Evolutionary conservation across 2,113 vertebrate genomes (phyloP).

Genomic region (Bungarus multicinctus): DNA sequence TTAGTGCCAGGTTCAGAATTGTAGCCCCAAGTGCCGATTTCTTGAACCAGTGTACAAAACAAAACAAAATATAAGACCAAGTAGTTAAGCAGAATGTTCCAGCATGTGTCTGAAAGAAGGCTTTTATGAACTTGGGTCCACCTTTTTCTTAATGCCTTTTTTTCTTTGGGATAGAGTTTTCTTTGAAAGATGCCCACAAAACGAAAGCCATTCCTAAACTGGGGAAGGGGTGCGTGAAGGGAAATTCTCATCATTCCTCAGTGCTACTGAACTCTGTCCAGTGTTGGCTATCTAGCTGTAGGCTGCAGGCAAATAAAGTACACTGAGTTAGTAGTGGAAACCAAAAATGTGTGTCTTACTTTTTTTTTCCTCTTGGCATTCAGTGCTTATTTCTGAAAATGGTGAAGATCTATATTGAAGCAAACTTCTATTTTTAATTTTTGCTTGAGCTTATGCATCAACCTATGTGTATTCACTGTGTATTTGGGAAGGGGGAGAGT

Average conservation of each 20-base stretch:
- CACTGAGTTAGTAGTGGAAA: slow-evolving; percentile 74
- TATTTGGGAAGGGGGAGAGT: not conserved
- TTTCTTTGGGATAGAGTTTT: slow-evolving; percentile 55
- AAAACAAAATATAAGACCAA: slow-evolving; percentile 45
- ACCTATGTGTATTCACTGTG: no score
- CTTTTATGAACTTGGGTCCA: slow-evolving; percentile 42
- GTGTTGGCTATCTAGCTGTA: slow-evolving; percentile 76
- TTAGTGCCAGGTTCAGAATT: slow-evolving; percentile 74
- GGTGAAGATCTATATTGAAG: not conserved
- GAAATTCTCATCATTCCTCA: slow-evolving; percentile 76
- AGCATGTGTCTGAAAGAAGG: slow-evolving; percentile 45
- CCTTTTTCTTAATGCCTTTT: slow-evolving; percentile 59
- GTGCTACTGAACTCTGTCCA: slow-evolving; percentile 78
- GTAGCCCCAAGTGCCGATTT: slow-evolving; percentile 67
- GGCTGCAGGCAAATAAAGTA: slow-evolving; percentile 80
- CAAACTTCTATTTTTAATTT: not conserved
- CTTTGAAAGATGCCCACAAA: slow-evolving; percentile 37
- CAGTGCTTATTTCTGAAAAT: not conserved
- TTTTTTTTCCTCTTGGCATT: slow-evolving; percentile 34
- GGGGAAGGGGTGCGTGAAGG: slow-evolving; percentile 56
- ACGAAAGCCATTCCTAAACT: slow-evolving; percentile 68
- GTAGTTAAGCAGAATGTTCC: slow-evolving; percentile 58
- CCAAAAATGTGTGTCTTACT: slow-evolving; percentile 56
- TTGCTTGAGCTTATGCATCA: not conserved
- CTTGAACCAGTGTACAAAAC: slow-evolving; percentile 66